Evolutionary conservation across 1,140 invertebrate species (phyloP).

Genomic region (Micrasema minimum): DNA sequence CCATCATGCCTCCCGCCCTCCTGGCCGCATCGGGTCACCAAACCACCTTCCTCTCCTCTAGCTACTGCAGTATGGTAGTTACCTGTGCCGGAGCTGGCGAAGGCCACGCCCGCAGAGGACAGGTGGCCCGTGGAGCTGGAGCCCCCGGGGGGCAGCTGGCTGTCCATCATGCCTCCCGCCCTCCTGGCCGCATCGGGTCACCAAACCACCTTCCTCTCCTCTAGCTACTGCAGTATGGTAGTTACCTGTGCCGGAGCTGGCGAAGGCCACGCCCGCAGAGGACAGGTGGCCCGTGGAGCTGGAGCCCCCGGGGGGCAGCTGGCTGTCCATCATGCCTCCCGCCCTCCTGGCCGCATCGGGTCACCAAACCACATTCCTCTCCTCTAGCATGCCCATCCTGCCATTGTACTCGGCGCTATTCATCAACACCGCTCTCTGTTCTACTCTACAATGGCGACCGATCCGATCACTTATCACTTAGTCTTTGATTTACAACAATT

Average conservation of each 20-base stretch:
- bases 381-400: background rate
- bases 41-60: too few species aligned
- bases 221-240: too few species aligned
- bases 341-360: background rate
- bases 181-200: background rate
- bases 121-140: constrained; percentile 66
- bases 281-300: constrained; percentile 66
- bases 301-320: constrained; percentile 64
- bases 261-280: constrained; percentile 59
- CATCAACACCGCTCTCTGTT: background rate
- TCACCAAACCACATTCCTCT: constrained; percentile 29
- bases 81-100: constrained; percentile 42
- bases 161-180: constrained; percentile 58
- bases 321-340: constrained; percentile 60
- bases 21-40: constrained; percentile 8
- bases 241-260: constrained; percentile 45
- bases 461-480: background rate
- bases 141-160: constrained; percentile 64
- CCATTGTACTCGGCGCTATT: background rate
- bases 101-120: constrained; percentile 62
- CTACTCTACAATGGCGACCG: background rate
- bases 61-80: too few species aligned
- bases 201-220: constrained; percentile 35
- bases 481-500: too few species aligned
- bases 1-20: constrained; percentile 56